These are phyloP conservation scores for Monochamus saltuarius DNA, from an alignment of 1,140 invertebrate genomes.

Conservation along the genomic window DNA sequence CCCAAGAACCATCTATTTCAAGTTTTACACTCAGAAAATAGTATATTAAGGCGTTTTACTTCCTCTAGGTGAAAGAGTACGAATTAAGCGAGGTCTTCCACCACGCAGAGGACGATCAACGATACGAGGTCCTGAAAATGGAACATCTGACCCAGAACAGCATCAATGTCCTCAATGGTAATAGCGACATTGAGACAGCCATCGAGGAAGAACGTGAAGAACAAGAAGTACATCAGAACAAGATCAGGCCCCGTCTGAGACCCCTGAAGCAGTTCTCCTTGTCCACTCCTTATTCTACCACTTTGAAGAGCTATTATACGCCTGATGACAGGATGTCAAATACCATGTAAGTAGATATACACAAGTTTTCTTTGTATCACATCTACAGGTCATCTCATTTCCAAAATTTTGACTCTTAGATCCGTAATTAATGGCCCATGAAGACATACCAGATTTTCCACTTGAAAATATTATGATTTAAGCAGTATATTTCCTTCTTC, in stretches of 20 bases:
- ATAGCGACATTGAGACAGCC: constrained; percentile 74
- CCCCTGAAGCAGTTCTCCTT: constrained; percentile 35
- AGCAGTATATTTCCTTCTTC: no score
- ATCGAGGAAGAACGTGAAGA: constrained; percentile 74
- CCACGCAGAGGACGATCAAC: constrained; percentile 72
- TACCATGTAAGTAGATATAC: constrained; percentile 38
- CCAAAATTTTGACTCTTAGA: no score
- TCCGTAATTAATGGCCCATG: no score
- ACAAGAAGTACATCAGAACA: constrained; percentile 56
- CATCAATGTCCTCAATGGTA: constrained; percentile 65
- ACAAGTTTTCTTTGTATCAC: no score
- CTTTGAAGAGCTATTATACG: constrained; percentile 24
- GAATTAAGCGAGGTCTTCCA: constrained; percentile 83
- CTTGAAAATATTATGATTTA: no score
- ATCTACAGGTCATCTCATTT: no score
- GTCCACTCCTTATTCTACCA: constrained; percentile 35
- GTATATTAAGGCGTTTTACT: background rate
- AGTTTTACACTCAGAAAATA: no score
- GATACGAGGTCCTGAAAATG: constrained; percentile 71
- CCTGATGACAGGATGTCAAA: constrained; percentile 38
- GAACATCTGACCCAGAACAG: constrained; percentile 66
- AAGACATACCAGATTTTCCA: no score
- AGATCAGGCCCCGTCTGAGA: constrained; percentile 18
- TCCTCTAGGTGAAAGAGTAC: constrained; percentile 76
- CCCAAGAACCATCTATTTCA: no score